phyloP scores from a whole-genome alignment of 2,113 vertebrate genomes.

The Isurus oxyrinchus region DNA sequence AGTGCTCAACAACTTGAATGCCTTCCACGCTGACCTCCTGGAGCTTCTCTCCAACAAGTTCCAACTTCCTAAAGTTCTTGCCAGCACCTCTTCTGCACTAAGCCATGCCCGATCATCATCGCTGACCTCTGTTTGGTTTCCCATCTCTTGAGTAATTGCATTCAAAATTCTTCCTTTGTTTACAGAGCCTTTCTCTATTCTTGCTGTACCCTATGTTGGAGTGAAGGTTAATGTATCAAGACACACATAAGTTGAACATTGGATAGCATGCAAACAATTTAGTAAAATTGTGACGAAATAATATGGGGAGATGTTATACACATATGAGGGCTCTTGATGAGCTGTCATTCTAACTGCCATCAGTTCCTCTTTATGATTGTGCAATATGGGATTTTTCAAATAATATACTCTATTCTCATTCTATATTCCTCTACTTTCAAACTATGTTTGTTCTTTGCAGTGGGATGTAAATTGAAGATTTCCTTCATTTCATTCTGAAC shows the following conservation, averaged over 20 bases:
- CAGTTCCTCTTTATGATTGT: background rate
- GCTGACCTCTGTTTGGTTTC: background rate
- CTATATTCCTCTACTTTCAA: background rate
- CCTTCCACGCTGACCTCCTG: background rate
- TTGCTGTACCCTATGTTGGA: background rate
- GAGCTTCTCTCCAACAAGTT: background rate
- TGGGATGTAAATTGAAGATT: background rate
- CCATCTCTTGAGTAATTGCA: background rate
- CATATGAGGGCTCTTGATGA: background rate
- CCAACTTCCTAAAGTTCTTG: background rate
- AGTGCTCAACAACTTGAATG: background rate
- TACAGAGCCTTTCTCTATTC: background rate
- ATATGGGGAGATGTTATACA: background rate
- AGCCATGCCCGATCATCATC: background rate
- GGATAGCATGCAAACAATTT: background rate
- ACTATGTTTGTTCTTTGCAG: background rate
- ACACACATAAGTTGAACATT: background rate
- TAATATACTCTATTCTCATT: background rate
- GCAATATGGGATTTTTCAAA: background rate
- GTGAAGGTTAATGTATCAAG: background rate
- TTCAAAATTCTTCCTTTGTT: background rate
- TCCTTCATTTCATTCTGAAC: background rate
- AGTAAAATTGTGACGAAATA: background rate
- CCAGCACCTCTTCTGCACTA: background rate
- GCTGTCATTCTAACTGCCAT: background rate